A percentile compares a stretch with the other conserved stretches of the same genome.
Conservation (phyloP, 1,140 invertebrate genomes). For the Temnothorax longispinosus region DNA sequence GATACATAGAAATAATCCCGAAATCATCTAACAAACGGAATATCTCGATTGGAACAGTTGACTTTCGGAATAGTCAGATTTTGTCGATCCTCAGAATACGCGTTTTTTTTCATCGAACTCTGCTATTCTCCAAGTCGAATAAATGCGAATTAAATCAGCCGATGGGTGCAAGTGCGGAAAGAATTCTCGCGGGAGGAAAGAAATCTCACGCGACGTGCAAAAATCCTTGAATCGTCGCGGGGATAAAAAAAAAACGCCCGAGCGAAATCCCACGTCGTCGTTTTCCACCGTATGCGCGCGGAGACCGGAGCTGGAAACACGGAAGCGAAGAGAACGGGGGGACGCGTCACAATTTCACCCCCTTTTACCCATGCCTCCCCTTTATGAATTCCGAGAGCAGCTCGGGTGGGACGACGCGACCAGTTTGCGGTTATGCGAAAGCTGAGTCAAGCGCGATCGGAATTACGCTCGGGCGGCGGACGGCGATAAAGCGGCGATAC, state of each 20-base stretch:
- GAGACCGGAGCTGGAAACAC: not conserved
- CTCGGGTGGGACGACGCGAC: conserved; percentile 61
- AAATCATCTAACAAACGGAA: conserved; percentile 3
- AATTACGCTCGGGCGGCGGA: conserved; percentile 72
- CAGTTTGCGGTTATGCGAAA: conserved; percentile 75
- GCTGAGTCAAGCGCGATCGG: conserved; percentile 78
- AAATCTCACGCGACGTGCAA: not conserved
- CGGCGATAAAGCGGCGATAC: conserved; percentile 75
- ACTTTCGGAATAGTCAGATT: conserved; percentile 5
- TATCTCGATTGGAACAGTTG: not conserved
- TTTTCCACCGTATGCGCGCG: not conserved
- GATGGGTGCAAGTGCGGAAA: not conserved
- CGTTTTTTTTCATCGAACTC: not conserved
- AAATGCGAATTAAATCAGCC: conserved; percentile 5
- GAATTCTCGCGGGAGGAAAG: not conserved
- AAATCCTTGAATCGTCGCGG: not conserved
- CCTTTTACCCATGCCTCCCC: conserved; percentile 56
- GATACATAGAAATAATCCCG: not conserved
- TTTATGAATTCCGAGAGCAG: conserved; percentile 74
- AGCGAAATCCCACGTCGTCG: not conserved
- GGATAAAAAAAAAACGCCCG: not conserved
- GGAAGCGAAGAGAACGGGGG: not conserved
- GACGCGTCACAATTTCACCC: conserved; percentile 65
- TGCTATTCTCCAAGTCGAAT: not conserved
- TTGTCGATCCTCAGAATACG: not conserved